These are phyloP conservation scores for Nebria brevicollis DNA, from an alignment of 2,888 invertebrate genomes.

Conservation along the genomic window DNA sequence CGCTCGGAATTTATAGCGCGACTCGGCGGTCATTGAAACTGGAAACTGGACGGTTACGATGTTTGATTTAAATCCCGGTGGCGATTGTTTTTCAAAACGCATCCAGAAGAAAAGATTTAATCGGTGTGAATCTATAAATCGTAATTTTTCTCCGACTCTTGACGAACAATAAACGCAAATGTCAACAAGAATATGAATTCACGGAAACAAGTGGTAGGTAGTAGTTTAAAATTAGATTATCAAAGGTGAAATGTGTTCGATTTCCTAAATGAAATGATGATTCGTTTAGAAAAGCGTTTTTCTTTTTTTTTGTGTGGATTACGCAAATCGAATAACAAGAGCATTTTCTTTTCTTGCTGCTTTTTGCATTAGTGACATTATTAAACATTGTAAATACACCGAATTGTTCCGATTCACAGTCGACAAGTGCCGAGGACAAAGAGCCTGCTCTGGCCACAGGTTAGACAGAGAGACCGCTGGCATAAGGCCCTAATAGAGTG, in stretches of 20 bases:
- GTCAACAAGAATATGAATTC: background rate
- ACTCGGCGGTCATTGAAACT: background rate
- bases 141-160: no score
- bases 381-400: background rate
- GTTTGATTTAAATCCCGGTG: slow-evolving; percentile 22
- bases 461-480: background rate
- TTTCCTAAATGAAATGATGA: no score
- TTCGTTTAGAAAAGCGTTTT: no score
- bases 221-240: background rate
- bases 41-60: slow-evolving; percentile 9
- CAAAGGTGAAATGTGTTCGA: no score
- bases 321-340: background rate
- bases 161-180: background rate
- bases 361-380: background rate
- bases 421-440: background rate
- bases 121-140: background rate
- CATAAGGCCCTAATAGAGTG: slow-evolving; percentile 37
- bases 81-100: slow-evolving; percentile 4
- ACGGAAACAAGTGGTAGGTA: no score
- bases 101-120: slow-evolving; percentile 9
- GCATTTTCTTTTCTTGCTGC: background rate
- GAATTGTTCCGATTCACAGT: background rate
- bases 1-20: slow-evolving; percentile 37
- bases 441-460: background rate
- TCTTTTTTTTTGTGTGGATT: no score